These are phyloP conservation scores for Danio jaintianensis DNA, from an alignment of 2,797 vertebrate species.

Conservation along the genomic window DNA sequence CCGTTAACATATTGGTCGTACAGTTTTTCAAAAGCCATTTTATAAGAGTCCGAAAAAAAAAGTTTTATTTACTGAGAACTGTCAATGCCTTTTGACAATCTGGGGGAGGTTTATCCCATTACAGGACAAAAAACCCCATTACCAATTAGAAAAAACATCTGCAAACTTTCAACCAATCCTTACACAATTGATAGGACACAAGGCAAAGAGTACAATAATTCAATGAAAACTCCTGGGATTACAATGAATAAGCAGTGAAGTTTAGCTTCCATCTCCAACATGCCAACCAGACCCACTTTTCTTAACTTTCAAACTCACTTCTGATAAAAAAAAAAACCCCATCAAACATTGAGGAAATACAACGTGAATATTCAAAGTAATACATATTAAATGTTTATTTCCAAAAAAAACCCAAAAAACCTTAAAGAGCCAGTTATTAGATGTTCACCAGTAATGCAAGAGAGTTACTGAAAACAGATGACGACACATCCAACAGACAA, in stretches of 20 bases:
- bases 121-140: conserved; percentile 55
- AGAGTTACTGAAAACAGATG: conserved; percentile 28
- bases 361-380: background rate
- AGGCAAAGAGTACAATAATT: conserved; percentile 64
- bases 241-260: conserved; percentile 19
- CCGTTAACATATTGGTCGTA: background rate
- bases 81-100: conserved; percentile 59
- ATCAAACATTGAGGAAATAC: conserved; percentile 12
- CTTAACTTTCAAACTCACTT: background rate
- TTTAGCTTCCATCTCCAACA: conserved; percentile 29
- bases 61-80: conserved; percentile 64
- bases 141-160: conserved; percentile 69
- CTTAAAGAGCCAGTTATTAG: background rate
- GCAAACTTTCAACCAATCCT: conserved; percentile 67
- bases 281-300: background rate
- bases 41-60: conserved; percentile 1
- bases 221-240: conserved; percentile 58
- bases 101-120: conserved; percentile 68
- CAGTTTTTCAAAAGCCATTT: background rate
- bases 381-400: background rate
- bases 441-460: background rate
- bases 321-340: conserved; percentile 10
- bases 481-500: conserved; percentile 1
- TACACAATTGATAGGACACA: conserved; percentile 73
- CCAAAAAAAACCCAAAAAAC: conserved; percentile 20